Conservation (phyloP, 1,140 invertebrate genomes). For the Aethina tumida region DNA sequence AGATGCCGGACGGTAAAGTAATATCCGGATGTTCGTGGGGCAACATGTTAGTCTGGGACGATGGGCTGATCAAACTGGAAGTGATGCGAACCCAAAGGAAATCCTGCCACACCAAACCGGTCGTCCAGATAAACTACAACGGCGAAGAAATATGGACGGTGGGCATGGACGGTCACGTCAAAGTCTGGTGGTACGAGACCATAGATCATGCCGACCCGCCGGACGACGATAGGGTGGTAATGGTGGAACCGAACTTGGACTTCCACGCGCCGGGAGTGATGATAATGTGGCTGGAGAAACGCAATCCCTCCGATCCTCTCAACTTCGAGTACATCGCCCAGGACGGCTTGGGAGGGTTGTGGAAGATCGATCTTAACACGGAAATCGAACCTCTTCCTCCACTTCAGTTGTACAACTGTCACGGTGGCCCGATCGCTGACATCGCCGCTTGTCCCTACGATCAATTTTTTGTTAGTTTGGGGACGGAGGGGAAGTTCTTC, state of each 20-base stretch:
- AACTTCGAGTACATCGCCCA: constrained; percentile 27
- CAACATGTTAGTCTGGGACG: constrained; percentile 83
- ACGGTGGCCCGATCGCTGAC: constrained; percentile 61
- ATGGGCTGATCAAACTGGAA: constrained; percentile 74
- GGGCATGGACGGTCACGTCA: constrained; percentile 65
- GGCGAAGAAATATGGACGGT: constrained; percentile 52
- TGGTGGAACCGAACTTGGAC: constrained; percentile 76
- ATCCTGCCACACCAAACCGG: constrained; percentile 61
- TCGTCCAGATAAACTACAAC: constrained; percentile 61
- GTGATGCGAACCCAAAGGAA: constrained; percentile 56
- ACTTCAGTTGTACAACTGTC: constrained; percentile 56
- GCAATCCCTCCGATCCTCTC: constrained; percentile 9
- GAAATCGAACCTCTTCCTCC: constrained; percentile 42
- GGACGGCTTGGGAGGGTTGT: constrained; percentile 76
- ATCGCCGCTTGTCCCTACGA: constrained; percentile 55
- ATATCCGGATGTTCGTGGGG: constrained; percentile 81
- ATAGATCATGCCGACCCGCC: constrained; percentile 71
- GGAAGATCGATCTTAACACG: constrained; percentile 67
- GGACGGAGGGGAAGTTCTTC: constrained; percentile 56
- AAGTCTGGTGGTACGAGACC: constrained; percentile 79
- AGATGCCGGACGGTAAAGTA: constrained; percentile 79
- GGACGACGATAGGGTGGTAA: constrained; percentile 62
- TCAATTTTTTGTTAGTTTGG: constrained; percentile 57
- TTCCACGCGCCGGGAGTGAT: constrained; percentile 43
- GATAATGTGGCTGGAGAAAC: constrained; percentile 47